Conservation (phyloP, 1,140 invertebrate genomes). For the Drosophila sturtevanti region DNA sequence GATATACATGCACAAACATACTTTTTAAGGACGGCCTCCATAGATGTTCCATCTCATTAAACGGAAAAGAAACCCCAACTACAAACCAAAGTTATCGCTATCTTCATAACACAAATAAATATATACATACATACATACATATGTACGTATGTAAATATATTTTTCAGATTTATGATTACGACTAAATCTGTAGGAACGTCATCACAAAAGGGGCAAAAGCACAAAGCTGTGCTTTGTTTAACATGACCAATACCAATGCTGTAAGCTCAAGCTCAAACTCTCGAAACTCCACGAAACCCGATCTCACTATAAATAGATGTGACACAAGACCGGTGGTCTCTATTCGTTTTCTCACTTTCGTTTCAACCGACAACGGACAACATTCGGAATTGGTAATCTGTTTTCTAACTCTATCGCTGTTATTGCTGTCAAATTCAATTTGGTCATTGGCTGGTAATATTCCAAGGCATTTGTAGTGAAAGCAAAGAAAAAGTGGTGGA, state of each 20-base stretch:
- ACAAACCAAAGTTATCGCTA: neutral
- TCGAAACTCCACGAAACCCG: slow-evolving; percentile 20
- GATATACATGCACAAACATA: neutral
- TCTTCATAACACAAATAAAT: slow-evolving; percentile 2
- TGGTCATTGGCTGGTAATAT: neutral
- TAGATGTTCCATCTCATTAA: neutral
- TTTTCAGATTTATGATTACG: neutral
- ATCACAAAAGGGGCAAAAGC: slow-evolving; percentile 27
- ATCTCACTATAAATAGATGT: slow-evolving; percentile 67
- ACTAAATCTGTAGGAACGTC: slow-evolving; percentile 3
- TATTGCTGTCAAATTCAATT: slow-evolving; percentile 13
- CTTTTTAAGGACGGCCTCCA: neutral
- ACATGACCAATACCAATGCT: too few relatives aligned
- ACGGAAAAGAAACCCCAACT: neutral
- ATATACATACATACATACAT: neutral
- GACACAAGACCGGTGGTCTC: slow-evolving; percentile 20
- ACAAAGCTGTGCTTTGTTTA: slow-evolving; percentile 28
- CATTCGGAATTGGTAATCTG: slow-evolving; percentile 22
- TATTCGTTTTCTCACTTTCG: slow-evolving; percentile 64
- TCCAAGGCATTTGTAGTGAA: slow-evolving; percentile 9
- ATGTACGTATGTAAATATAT: neutral
- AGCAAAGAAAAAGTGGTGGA: neutral
- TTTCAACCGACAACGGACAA: slow-evolving; percentile 35
- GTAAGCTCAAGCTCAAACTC: slow-evolving; percentile 37
- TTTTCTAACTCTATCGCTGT: slow-evolving; percentile 12